phyloP scores from a whole-genome alignment of 92 coral and sea anemone genomes.

The Zoanthus sansibaricus region DNA sequence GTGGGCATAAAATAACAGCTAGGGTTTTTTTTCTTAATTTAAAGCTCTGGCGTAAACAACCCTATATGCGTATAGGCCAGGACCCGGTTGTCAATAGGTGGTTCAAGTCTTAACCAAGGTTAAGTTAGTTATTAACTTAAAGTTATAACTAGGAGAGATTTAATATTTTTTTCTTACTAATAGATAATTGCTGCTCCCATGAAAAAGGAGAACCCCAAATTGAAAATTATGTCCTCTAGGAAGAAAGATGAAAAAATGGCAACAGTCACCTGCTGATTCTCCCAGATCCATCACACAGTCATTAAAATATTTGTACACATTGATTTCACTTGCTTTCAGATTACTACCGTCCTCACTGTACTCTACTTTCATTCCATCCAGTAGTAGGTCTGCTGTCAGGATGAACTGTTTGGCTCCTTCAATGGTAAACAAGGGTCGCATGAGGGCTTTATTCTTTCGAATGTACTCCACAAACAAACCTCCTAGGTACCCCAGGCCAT shows the following conservation, averaged over 20 bases:
- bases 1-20: slow-evolving; percentile 16
- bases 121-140: slow-evolving; percentile 7
- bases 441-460: slow-evolving; percentile 6
- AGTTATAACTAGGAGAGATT: slow-evolving; percentile 6
- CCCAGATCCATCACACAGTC: slow-evolving; percentile 22
- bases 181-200: slow-evolving; percentile 10
- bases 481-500: slow-evolving; percentile 45
- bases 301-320: slow-evolving; percentile 44
- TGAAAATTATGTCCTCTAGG: slow-evolving; percentile 4
- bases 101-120: slow-evolving; percentile 10
- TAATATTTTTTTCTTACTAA: slow-evolving; percentile 9
- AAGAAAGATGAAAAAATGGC: slow-evolving; percentile 6
- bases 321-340: slow-evolving; percentile 42
- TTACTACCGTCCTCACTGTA: slow-evolving; percentile 53
- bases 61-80: slow-evolving; percentile 9
- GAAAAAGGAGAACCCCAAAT: slow-evolving; percentile 14
- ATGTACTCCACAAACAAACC: slow-evolving; percentile 30
- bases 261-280: slow-evolving; percentile 25
- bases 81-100: slow-evolving; percentile 10
- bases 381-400: slow-evolving; percentile 37
- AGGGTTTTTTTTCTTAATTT: slow-evolving; percentile 7
- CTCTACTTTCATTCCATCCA: slow-evolving; percentile 41
- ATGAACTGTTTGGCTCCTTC: slow-evolving; percentile 44
- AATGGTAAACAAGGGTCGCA: slow-evolving; percentile 39
- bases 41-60: slow-evolving; percentile 11